A percentile compares a stretch with the other conserved stretches of the same genome.
These are phyloP conservation scores for Chrysogorgia sp. DNA, from an alignment of 92 coral and sea anemone genomes.

Conservation along the genomic window DNA sequence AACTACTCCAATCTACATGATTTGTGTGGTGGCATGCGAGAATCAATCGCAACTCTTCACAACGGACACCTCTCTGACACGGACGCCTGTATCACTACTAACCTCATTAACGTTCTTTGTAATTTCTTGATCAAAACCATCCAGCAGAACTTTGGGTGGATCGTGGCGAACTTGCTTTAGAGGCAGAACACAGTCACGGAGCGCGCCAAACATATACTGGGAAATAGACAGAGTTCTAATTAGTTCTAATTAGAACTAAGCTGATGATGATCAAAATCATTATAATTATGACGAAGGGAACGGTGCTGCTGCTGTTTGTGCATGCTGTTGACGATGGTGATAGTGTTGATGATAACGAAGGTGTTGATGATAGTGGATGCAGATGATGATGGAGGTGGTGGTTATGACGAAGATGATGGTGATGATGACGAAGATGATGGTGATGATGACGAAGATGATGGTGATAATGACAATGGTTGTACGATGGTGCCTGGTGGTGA, in stretches of 20 bases:
- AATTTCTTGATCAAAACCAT: constrained; percentile 81
- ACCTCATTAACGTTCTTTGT: constrained; percentile 82
- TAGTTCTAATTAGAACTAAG: too few relatives aligned
- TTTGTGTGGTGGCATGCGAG: not conserved
- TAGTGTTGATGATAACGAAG: too few relatives aligned
- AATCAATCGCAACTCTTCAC: not conserved
- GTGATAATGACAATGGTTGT: not conserved
- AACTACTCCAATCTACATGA: not conserved
- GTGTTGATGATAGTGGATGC: too few relatives aligned
- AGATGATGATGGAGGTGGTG: not conserved
- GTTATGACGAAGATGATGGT: too few relatives aligned
- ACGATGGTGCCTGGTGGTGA: not conserved
- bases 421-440: not conserved
- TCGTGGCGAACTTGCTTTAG: constrained; percentile 83
- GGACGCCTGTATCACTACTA: too few relatives aligned
- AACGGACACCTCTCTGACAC: too few relatives aligned
- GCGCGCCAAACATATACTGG: constrained; percentile 91
- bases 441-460: too few relatives aligned
- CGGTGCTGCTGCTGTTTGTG: not conserved
- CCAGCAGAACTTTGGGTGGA: constrained; percentile 89
- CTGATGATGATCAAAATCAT: too few relatives aligned
- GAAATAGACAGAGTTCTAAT: too few relatives aligned
- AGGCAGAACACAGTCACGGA: constrained; percentile 91
- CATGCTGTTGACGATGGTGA: too few relatives aligned
- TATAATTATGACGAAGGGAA: not conserved